These are phyloP conservation scores for Ferdinandea cuprea DNA, from an alignment of 2,888 invertebrate species.

Conservation along the genomic window DNA sequence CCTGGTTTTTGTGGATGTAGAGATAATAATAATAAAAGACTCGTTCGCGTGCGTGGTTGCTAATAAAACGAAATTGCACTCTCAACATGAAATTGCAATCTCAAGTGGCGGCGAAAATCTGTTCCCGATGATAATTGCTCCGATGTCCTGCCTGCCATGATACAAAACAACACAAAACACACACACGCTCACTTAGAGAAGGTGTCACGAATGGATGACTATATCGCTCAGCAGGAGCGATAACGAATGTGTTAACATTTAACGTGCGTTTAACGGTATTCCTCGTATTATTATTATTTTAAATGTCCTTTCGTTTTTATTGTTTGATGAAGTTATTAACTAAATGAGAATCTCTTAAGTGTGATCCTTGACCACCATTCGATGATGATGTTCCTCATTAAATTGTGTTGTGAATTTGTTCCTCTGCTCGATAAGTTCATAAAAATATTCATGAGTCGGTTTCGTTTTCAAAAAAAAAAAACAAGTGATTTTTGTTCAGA, in stretches of 20 bases:
- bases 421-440: conserved; percentile 64
- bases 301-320: no score
- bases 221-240: not conserved
- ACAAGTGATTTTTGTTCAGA: conserved; percentile 48
- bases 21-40: conserved; percentile 49
- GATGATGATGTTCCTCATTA: conserved; percentile 16
- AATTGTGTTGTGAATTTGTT: conserved; percentile 21
- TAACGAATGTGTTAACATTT: conserved; percentile 36
- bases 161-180: not conserved
- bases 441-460: conserved; percentile 67
- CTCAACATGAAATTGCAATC: conserved; percentile 60
- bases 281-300: conserved; percentile 33
- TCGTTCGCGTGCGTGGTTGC: conserved; percentile 39
- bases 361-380: conserved; percentile 48
- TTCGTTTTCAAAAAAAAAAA: not conserved
- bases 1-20: conserved; percentile 37
- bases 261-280: conserved; percentile 56
- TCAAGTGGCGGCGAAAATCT: conserved; percentile 42
- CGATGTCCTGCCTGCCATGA: not conserved
- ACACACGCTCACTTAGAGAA: not conserved
- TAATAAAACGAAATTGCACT: conserved; percentile 63
- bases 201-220: conserved; percentile 30
- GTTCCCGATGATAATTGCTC: conserved; percentile 51
- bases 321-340: conserved; percentile 27
- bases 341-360: conserved; percentile 9